Conservation (phyloP, 2,113 vertebrate genomes). For the Galemys pyrenaicus region DNA sequence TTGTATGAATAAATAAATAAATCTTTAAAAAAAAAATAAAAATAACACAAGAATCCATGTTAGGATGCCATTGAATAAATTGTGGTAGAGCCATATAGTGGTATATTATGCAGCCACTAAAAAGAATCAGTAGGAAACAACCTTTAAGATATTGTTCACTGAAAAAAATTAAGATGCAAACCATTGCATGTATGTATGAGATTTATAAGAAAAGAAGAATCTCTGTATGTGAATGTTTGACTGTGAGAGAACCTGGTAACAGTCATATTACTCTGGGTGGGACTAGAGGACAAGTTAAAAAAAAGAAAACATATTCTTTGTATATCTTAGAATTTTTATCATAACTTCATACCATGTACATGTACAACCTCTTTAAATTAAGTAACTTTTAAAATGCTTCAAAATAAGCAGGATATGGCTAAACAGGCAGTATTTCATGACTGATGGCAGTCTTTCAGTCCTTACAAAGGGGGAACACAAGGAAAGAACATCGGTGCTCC, state of each 20-base stretch:
- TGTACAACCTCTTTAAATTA: not conserved
- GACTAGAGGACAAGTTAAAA: not conserved
- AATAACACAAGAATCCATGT: not conserved
- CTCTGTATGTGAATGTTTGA: not conserved
- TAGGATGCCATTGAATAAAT: not conserved
- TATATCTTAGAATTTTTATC: not conserved
- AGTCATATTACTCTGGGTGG: not conserved
- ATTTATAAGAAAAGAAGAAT: not conserved
- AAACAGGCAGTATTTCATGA: not conserved
- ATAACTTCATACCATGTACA: not conserved
- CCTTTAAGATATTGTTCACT: not conserved
- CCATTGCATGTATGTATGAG: not conserved
- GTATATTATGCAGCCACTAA: not conserved
- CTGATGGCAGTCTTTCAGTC: not conserved
- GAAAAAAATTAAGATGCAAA: not conserved
- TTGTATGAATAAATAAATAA: too few species aligned
- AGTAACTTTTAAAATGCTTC: not conserved
- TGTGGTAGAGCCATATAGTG: not conserved
- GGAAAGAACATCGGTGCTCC: not conserved
- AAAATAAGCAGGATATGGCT: not conserved
- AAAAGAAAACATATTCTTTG: not conserved
- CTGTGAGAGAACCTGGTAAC: not conserved
- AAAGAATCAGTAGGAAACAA: not conserved
- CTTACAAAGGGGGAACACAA: not conserved
- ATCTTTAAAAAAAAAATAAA: too few species aligned